These are phyloP conservation scores for Drosophila multiciliata DNA, from an alignment of 2,888 invertebrate genomes.

Conservation along the genomic window DNA sequence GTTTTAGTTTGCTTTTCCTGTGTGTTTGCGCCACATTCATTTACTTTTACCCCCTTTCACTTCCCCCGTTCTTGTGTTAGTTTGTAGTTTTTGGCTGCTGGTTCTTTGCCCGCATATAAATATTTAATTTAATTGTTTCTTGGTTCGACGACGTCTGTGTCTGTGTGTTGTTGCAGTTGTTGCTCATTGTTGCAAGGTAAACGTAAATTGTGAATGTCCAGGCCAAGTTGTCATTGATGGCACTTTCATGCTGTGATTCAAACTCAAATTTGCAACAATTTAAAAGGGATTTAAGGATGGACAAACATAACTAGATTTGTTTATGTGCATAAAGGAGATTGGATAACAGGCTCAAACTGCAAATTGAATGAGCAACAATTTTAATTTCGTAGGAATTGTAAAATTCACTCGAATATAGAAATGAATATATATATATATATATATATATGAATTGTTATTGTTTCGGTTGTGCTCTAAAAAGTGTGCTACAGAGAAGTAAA, in stretches of 20 bases:
- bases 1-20: conserved; percentile 47
- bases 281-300: neutral
- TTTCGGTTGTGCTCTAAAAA: neutral
- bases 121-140: conserved; percentile 76
- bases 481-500: conserved; percentile 25
- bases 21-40: conserved; percentile 54
- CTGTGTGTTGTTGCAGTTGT: conserved; percentile 27
- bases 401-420: neutral
- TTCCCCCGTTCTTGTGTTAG: conserved; percentile 5
- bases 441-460: neutral
- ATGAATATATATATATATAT: neutral
- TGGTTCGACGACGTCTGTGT: conserved; percentile 20
- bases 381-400: neutral
- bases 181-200: conserved; percentile 32
- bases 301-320: neutral
- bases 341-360: neutral
- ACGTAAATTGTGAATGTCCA: conserved; percentile 18
- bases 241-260: conserved; percentile 1
- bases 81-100: conserved; percentile 49
- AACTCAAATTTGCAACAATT: neutral
- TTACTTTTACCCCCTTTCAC: conserved; percentile 29
- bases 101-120: conserved; percentile 71
- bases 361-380: neutral
- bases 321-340: neutral
- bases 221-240: conserved; percentile 1